These are phyloP conservation scores for Himalopsyche tibetana DNA, from an alignment of 2,888 invertebrate genomes.

Conservation along the genomic window DNA sequence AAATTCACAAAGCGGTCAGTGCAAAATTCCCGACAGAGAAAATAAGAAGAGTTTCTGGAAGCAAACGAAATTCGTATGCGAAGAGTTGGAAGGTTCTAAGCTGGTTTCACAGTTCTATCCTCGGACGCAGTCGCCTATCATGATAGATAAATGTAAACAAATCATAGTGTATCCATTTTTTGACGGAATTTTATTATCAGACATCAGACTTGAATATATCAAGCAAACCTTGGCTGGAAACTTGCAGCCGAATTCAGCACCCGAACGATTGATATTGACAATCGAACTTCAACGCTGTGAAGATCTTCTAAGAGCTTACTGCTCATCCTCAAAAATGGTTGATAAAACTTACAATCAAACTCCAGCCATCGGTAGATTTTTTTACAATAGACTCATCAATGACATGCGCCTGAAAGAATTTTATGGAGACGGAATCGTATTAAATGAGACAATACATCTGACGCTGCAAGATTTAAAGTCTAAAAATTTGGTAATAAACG, in stretches of 20 bases:
- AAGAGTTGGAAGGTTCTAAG: background rate
- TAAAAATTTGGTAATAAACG: background rate
- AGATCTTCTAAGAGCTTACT: conserved; percentile 17
- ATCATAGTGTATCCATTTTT: conserved; percentile 29
- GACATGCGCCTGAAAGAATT: background rate
- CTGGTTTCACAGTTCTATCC: conserved; percentile 27
- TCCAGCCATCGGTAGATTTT: background rate
- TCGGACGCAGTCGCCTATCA: background rate
- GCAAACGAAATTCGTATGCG: background rate
- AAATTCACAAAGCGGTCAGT: background rate
- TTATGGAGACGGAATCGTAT: background rate
- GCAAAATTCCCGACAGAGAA: background rate
- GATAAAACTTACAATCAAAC: background rate
- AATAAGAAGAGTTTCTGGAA: conserved; percentile 28
- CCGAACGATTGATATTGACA: background rate
- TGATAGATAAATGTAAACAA: background rate
- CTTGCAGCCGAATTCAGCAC: background rate
- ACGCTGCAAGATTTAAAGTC: background rate
- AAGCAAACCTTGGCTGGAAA: background rate
- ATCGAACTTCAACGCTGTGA: background rate
- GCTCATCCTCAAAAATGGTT: background rate
- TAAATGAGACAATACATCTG: background rate
- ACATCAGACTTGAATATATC: conserved; percentile 16
- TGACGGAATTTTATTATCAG: background rate
- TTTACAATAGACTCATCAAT: background rate